Conservation (phyloP, 1,140 invertebrate genomes). For the Chironomus striatipennis region DNA sequence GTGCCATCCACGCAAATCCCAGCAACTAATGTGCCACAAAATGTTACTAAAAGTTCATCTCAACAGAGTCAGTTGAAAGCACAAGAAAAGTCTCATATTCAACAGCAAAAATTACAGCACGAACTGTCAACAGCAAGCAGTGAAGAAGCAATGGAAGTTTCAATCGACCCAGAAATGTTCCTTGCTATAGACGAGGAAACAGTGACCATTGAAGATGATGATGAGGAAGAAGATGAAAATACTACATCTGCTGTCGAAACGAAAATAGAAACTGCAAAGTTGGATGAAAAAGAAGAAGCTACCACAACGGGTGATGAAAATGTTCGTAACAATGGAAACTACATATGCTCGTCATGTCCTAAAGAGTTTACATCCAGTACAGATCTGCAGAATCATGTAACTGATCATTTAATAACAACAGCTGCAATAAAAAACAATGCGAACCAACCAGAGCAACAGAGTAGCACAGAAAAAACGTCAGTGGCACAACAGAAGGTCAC, state of each 20-base stretch:
- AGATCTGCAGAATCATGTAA: slow-evolving; percentile 2
- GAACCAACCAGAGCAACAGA: neutral
- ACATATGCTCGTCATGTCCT: slow-evolving; percentile 3
- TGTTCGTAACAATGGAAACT: neutral
- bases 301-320: neutral
- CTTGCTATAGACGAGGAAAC: slow-evolving; percentile 4
- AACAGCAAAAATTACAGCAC: no score
- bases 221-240: neutral
- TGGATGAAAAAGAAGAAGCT: neutral
- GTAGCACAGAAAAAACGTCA: neutral
- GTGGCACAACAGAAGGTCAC: neutral
- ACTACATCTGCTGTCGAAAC: neutral
- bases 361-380: neutral
- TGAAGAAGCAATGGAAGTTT: slow-evolving; percentile 17
- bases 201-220: neutral
- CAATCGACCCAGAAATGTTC: neutral
- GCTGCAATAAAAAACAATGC: neutral
- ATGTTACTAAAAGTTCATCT: neutral
- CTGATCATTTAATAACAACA: neutral
- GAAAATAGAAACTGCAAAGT: neutral
- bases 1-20: neutral
- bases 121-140: neutral
- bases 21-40: neutral
- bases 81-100: neutral
- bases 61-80: neutral